Evolutionary conservation across 1,140 invertebrate genomes (phyloP), one percentile per base, ranked within the genome.

Genomic region (Anthonomus grandis): DNA sequence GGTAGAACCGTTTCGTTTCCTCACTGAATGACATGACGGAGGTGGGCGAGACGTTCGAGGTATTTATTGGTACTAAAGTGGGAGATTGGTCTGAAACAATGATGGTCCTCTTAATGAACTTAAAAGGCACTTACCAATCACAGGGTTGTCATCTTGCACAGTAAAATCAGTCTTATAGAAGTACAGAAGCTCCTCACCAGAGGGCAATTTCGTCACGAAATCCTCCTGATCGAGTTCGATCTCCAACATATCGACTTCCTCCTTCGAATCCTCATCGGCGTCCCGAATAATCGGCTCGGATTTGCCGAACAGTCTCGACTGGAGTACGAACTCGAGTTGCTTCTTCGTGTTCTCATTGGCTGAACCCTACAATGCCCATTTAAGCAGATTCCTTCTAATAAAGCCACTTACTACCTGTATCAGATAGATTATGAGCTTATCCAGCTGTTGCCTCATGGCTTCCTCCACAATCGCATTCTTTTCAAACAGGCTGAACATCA

Each of bases 401-500:
- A 13, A n/a, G 9, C 17, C 18, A 9, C 17, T 41, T 13, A 13
- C 10, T 42, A 59, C 57, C 42, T 39, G 41, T 18, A 52, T 47
- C 19, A 59, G 17, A 15, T 42, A 46, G 12, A 53, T 34, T 5
- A 59, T 23, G 27, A 38, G n/a, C 19, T 59, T 52, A 48, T 59
- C 57, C 15, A 59, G 23, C 15, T 52, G 3, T 23, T 52, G 57
- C 22, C 25, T 25, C 6, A n/a, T 38, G 12, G 57, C 57, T 22
- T 59, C 57, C 6, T 47, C 17, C 3, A 59, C 49, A 6, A 59
- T 45, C 21, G 46, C 57, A n/a, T 22, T 42, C 19, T 48, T 59
- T 34, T 59, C 57, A 19, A 59, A 46, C n/a, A 59, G 19, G 21
- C 57, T 59, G 17, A 59, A 59, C 57, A 59, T 59, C 2, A 59